These are phyloP conservation scores for Columba janthina DNA, from an alignment of 2,113 vertebrate genomes.

Conservation along the genomic window DNA sequence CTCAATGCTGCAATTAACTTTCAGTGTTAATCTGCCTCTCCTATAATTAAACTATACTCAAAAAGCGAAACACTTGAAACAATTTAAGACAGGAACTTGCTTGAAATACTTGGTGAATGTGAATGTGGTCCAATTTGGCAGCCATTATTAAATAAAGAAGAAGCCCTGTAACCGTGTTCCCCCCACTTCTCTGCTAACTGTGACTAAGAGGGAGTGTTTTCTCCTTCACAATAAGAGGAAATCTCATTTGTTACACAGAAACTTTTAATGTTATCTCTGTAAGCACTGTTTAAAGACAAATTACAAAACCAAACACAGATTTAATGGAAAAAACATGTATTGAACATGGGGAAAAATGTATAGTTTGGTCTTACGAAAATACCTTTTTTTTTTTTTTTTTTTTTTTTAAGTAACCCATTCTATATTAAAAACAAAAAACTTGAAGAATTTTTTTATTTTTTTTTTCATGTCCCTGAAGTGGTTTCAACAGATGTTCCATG, in stretches of 20 bases:
- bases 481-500: neutral
- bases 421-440: neutral
- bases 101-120: conserved; percentile 51
- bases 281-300: conserved; percentile 60
- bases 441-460: neutral
- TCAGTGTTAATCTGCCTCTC: neutral
- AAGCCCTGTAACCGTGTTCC: conserved; percentile 20
- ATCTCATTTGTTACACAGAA: conserved; percentile 73
- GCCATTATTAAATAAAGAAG: conserved; percentile 52
- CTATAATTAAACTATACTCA: neutral
- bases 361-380: conserved; percentile 27
- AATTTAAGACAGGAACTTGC: conserved; percentile 30
- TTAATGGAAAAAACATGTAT: conserved; percentile 64
- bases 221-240: conserved; percentile 77
- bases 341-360: conserved; percentile 47
- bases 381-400: neutral
- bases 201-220: conserved; percentile 75
- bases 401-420: neutral
- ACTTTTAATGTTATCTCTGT: conserved; percentile 71
- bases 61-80: neutral
- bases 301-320: conserved; percentile 58
- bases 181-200: neutral
- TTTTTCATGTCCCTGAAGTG: neutral
- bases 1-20: neutral
- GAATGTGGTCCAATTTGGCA: conserved; percentile 54